Conservation (phyloP, 2,797 vertebrate species). For the Sebastes iracundus region DNA sequence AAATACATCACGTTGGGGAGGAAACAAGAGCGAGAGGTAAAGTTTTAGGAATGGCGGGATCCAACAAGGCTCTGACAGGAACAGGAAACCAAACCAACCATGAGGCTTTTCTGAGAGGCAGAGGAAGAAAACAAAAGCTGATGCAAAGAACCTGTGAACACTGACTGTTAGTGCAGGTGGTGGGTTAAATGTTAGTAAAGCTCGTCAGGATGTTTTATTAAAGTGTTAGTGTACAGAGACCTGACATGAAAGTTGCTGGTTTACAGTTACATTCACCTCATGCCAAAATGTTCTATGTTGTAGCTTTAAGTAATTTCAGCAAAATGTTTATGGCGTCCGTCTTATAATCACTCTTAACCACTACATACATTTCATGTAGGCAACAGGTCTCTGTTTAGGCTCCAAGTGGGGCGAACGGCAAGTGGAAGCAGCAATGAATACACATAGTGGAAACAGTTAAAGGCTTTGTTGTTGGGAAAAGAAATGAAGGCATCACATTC, state of each 20-base stretch:
- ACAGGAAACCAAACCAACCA: constrained; percentile 16
- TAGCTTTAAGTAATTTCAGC: background rate
- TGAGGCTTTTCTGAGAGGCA: background rate
- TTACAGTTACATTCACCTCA: background rate
- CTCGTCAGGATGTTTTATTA: background rate
- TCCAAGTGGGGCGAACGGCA: background rate
- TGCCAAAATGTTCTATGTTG: background rate
- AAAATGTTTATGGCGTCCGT: background rate
- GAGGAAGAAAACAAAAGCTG: background rate
- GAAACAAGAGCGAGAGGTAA: constrained; percentile 1
- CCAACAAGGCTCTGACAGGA: constrained; percentile 19
- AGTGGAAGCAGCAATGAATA: constrained; percentile 15
- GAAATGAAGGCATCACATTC: constrained; percentile 5
- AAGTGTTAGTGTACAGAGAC: constrained; percentile 19
- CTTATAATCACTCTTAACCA: background rate
- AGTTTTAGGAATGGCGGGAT: constrained; percentile 46
- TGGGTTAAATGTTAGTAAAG: constrained; percentile 48
- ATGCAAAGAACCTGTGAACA: constrained; percentile 8
- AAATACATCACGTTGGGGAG: background rate
- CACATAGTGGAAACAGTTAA: background rate
- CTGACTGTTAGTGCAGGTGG: constrained; percentile 15
- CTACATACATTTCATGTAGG: constrained; percentile 12
- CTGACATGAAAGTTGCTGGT: background rate
- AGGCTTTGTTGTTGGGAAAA: background rate
- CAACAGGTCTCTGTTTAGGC: constrained; percentile 21